These are phyloP conservation scores for Zelostemma sp. DNA, from an alignment of 1,140 invertebrate genomes.

Conservation along the genomic window DNA sequence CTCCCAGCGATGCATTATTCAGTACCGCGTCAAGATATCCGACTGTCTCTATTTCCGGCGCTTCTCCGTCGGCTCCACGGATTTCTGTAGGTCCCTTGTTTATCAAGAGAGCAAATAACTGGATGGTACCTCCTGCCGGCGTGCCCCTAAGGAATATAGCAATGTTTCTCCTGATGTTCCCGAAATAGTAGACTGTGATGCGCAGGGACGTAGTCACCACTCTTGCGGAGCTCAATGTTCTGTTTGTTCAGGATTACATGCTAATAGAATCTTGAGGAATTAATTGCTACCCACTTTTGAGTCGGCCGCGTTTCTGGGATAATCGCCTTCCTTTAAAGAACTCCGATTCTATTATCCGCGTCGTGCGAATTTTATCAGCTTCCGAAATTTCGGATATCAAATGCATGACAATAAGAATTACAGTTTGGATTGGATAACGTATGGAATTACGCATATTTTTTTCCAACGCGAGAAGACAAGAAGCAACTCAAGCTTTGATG, in stretches of 20 bases:
- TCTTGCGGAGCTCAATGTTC: slow-evolving; percentile 31
- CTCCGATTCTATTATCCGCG: not conserved
- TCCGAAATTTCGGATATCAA: not conserved
- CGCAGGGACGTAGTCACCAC: slow-evolving; percentile 33
- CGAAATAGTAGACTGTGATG: slow-evolving; percentile 33
- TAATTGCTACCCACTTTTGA: slow-evolving; percentile 46
- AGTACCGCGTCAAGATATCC: slow-evolving; percentile 53
- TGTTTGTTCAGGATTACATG: slow-evolving; percentile 53
- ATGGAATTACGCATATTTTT: slow-evolving; percentile 3
- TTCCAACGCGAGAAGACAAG: slow-evolving; percentile 32
- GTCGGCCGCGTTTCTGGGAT: slow-evolving; percentile 23
- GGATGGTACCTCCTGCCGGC: slow-evolving; percentile 39
- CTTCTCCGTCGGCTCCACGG: slow-evolving; percentile 26
- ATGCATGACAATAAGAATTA: not conserved
- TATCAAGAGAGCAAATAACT: slow-evolving; percentile 56
- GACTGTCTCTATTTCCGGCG: slow-evolving; percentile 58
- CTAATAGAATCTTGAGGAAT: slow-evolving; percentile 48
- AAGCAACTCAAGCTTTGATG: slow-evolving; percentile 44
- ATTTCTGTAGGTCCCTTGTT: slow-evolving; percentile 50
- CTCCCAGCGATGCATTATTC: slow-evolving; percentile 56
- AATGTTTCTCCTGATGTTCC: slow-evolving; percentile 44
- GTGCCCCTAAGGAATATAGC: slow-evolving; percentile 40
- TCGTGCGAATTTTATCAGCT: too few species aligned
- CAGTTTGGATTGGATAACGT: slow-evolving; percentile 3
- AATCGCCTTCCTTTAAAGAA: slow-evolving; percentile 31